Conservation (phyloP, 2,888 invertebrate genomes). For the Choristoneura rosaceana region DNA sequence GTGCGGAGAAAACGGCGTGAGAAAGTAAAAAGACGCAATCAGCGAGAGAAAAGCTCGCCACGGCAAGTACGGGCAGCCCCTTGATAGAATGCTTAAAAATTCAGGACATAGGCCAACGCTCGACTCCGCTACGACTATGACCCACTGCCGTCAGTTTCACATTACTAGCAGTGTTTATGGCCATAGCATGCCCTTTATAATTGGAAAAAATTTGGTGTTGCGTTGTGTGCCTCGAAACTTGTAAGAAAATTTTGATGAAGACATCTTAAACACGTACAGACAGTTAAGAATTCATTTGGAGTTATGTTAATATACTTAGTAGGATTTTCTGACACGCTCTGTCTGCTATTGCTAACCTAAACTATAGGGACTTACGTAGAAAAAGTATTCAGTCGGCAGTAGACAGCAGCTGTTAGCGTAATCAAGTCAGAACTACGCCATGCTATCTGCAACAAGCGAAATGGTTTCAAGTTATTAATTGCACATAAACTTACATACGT, state of each 20-base stretch:
- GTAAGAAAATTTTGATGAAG: slow-evolving; percentile 32
- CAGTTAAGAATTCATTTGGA: not conserved
- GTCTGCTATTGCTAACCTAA: not conserved
- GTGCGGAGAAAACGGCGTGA: slow-evolving; percentile 63
- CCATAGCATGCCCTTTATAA: slow-evolving; percentile 36
- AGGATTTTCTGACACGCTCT: too few species aligned
- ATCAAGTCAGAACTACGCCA: slow-evolving; percentile 57
- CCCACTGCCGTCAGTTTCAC: slow-evolving; percentile 58
- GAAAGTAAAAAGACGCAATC: slow-evolving; percentile 82
- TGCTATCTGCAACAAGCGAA: slow-evolving; percentile 68
- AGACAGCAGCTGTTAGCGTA: slow-evolving; percentile 50
- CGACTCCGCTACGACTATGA: slow-evolving; percentile 56
- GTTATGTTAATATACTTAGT: not conserved
- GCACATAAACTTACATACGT: slow-evolving; percentile 4
- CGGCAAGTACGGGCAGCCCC: slow-evolving; percentile 57
- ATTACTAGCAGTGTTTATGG: slow-evolving; percentile 33
- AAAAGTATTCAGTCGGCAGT: slow-evolving; percentile 19
- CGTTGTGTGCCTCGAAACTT: slow-evolving; percentile 20
- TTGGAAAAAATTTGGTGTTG: slow-evolving; percentile 17
- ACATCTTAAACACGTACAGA: slow-evolving; percentile 2
- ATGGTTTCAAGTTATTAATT: slow-evolving; percentile 41
- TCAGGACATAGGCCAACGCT: slow-evolving; percentile 66
- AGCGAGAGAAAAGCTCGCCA: slow-evolving; percentile 75
- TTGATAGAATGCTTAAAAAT: slow-evolving; percentile 81
- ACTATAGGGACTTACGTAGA: slow-evolving; percentile 22